Evolutionary conservation across 2,888 invertebrate species (phyloP), one percentile per base, ranked within the genome.

Genomic region (Plebejus anna): DNA sequence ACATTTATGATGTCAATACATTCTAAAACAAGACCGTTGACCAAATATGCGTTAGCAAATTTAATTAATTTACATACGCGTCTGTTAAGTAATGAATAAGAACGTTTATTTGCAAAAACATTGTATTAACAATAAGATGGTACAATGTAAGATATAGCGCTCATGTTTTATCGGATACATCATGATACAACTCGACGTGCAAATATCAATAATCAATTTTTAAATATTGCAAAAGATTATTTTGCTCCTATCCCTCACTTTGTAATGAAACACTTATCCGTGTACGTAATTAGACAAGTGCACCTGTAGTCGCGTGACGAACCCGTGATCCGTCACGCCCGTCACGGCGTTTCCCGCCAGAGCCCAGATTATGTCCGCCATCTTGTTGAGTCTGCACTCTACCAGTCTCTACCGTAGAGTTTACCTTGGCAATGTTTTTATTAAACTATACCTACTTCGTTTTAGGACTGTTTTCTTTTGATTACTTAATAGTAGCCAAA

Each of bases 291-390:
- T 13, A 32, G 32, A 4, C 66, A 16, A 66, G 66, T 13, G 32
- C 80, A 79, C 79, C 77, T 80, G 80, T 77, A 73, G 28, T 11
- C 28, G 76, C 76, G 76, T 61, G 73, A 76, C 61, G 61, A 79
- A 36, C 32, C 22, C 16, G 70, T 78, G 76, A 81, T 80, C 80
- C 79, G 77, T 80, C 75, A 78, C 78, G 77, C 79, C 80, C 75
- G 78, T 80, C 79, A 81, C 79, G 82, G 80, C 79, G 80, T 81
- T 82, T 82, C 79, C 79, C 81, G 80, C 81, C 81, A 82, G 82
- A 83, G 81, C 82, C 81, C 81, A 82, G 82, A 83, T 82, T 83
- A 82, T 81, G 80, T 73, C 79, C 80, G 80, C 82, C 83, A 84
- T 85, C 81, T 84, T 85, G 83, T 81, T 75, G 76, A 78, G 66